Evolutionary conservation across 2,113 vertebrate species (phyloP).

Genomic region (Stegostoma tigrinum): DNA sequence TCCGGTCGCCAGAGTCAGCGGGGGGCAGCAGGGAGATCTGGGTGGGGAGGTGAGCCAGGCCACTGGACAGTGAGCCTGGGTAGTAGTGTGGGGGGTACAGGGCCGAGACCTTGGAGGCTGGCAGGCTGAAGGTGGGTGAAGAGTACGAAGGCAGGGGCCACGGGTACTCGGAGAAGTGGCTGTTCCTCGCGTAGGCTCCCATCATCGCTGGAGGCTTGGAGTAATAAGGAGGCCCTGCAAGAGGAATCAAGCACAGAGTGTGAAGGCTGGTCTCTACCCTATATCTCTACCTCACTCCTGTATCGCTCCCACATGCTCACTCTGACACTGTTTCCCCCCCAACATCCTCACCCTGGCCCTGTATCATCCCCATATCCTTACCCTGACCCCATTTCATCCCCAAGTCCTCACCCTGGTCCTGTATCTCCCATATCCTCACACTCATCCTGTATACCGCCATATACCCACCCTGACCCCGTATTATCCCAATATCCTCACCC

Average conservation of each 20-base stretch:
- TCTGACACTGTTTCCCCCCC: too few species aligned
- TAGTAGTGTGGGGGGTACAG: constrained; percentile 83
- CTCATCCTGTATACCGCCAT: not conserved
- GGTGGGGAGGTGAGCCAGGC: constrained; percentile 70
- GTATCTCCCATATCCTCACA: not conserved
- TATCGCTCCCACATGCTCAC: too few species aligned
- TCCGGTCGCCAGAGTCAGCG: constrained; percentile 50
- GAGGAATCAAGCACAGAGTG: constrained; percentile 39
- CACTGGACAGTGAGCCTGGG: constrained; percentile 69
- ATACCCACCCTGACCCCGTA: not conserved
- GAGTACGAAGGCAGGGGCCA: constrained; percentile 86
- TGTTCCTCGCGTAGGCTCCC: constrained; percentile 69
- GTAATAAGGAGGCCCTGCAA: constrained; percentile 67
- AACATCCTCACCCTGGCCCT: too few species aligned
- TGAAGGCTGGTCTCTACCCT: not conserved
- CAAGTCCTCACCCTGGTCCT: not conserved
- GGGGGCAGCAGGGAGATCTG: constrained; percentile 63
- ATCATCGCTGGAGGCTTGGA: constrained; percentile 77
- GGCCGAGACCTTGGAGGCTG: constrained; percentile 73
- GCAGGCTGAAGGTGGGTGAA: constrained; percentile 73
- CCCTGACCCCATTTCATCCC: not conserved
- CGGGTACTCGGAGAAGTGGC: constrained; percentile 73
- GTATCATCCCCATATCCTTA: too few species aligned
- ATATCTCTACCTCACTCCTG: too few species aligned
- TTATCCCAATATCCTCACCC: not conserved